A percentile compares a stretch with the other conserved stretches of the same genome.
These are phyloP conservation scores for Philypnodon macrostomus DNA, from an alignment of 2,797 vertebrate genomes.

Conservation along the genomic window DNA sequence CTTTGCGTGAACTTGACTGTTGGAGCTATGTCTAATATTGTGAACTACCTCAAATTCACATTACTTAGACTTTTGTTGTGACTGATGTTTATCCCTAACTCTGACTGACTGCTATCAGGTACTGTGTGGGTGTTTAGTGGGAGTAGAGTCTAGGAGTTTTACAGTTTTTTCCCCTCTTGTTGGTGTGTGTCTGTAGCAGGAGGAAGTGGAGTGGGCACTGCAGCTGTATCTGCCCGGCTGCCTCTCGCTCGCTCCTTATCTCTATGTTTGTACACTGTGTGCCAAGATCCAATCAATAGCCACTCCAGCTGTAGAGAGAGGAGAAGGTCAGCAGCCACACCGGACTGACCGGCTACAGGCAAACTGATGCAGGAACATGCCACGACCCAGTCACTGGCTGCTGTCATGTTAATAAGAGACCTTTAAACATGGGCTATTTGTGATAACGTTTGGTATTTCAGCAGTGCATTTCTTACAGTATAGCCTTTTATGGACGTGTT, in stretches of 20 bases:
- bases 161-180: constrained; percentile 31
- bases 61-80: constrained; percentile 59
- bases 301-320: constrained; percentile 77
- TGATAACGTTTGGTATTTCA: constrained; percentile 13
- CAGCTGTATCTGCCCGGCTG: constrained; percentile 67
- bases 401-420: constrained; percentile 6
- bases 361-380: constrained; percentile 52
- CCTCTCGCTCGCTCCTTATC: constrained; percentile 69
- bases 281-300: constrained; percentile 85
- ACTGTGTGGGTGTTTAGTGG: constrained; percentile 69
- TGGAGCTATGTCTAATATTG: no score
- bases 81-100: constrained; percentile 69
- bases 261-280: constrained; percentile 80
- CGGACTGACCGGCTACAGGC: constrained; percentile 43
- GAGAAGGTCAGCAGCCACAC: constrained; percentile 79
- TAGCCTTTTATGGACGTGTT: neutral
- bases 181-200: constrained; percentile 33
- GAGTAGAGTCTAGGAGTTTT: constrained; percentile 54
- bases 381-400: constrained; percentile 5
- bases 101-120: constrained; percentile 66
- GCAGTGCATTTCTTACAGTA: constrained; percentile 1
- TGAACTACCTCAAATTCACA: constrained; percentile 8
- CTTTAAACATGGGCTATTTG: constrained; percentile 12
- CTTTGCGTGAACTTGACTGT: no score
- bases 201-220: constrained; percentile 64